phyloP scores from a whole-genome alignment of 2,113 vertebrate species.

The Alosa alosa region DNA sequence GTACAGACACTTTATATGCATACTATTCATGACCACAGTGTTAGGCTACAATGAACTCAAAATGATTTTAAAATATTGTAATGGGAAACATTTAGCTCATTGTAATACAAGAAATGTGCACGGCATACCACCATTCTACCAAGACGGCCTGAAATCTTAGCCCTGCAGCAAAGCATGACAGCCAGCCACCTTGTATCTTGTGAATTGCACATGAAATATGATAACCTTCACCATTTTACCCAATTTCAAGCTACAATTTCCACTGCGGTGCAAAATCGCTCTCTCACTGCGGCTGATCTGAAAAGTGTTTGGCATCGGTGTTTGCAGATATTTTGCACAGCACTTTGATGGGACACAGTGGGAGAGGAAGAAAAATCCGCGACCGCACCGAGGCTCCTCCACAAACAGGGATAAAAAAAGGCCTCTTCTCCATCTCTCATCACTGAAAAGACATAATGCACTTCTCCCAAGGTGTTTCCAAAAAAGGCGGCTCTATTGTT shows the following conservation, averaged over 20 bases:
- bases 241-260: slow-evolving; percentile 10
- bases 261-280: not conserved
- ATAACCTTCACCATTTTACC: not conserved
- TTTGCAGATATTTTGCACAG: slow-evolving; percentile 11
- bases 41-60: not conserved
- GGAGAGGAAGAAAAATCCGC: not conserved
- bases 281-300: not conserved
- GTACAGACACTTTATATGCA: slow-evolving; percentile 25
- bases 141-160: not conserved
- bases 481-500: not conserved
- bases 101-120: not conserved
- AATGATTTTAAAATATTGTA: not conserved
- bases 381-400: not conserved
- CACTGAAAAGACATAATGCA: not conserved
- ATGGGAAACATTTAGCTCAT: not conserved
- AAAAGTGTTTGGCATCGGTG: not conserved
- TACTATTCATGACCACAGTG: slow-evolving; percentile 9
- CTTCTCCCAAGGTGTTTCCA: not conserved
- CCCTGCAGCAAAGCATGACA: not conserved
- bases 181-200: not conserved
- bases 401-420: not conserved
- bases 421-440: not conserved
- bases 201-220: slow-evolving; percentile 16
- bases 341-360: slow-evolving; percentile 7
- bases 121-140: not conserved